phyloP scores from a whole-genome alignment of 2,797 vertebrate genomes.

The Sarcoramphus papa region DNA sequence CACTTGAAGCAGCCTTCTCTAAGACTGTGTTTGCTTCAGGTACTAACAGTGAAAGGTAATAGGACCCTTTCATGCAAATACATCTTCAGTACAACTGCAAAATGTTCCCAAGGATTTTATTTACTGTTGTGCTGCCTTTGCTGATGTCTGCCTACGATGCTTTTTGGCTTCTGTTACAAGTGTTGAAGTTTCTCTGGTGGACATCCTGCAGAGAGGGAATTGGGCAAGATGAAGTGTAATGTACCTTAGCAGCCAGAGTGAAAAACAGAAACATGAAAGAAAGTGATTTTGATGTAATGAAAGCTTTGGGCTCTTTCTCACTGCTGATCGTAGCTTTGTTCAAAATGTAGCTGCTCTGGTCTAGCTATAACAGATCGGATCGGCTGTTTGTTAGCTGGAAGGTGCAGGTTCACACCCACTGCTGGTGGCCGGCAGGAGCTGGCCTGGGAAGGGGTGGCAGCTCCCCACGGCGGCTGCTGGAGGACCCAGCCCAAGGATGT shows the following conservation, averaged over 20 bases:
- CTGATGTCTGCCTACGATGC: neutral
- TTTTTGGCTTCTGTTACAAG: neutral
- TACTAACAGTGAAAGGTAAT: neutral
- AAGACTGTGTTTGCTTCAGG: neutral
- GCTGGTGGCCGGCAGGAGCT: neutral
- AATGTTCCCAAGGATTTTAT: neutral
- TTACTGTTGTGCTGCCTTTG: neutral
- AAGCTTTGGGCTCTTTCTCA: neutral
- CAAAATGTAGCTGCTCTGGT: neutral
- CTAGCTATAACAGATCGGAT: neutral
- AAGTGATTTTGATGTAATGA: neutral
- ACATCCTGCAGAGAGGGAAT: neutral
- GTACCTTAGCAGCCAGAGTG: neutral
- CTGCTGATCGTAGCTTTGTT: neutral
- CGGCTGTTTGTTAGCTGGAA: neutral
- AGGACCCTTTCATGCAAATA: neutral
- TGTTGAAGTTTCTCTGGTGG: neutral
- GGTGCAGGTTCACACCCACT: rapidly evolving
- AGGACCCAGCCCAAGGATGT: neutral
- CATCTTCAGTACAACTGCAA: neutral
- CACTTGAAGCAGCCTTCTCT: neutral
- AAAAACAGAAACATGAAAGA: neutral
- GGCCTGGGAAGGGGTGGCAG: neutral
- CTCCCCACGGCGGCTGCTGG: neutral
- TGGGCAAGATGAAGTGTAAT: neutral